Conservation (phyloP, 2,888 invertebrate genomes). For the Sarcophaga caerulescens region DNA sequence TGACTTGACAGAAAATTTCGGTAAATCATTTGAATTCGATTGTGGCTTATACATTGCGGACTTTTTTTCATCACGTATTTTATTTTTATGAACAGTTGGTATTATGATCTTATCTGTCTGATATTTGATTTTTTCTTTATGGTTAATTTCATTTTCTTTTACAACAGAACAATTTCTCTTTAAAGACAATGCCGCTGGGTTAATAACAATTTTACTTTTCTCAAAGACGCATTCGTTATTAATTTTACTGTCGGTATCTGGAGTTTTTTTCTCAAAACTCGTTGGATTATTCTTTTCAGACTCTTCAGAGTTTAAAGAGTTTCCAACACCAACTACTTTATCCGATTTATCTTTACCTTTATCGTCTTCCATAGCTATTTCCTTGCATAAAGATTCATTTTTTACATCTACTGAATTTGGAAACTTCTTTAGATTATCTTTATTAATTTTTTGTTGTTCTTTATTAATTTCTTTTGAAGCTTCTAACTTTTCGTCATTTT, state of each 20-base stretch:
- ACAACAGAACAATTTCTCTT: conserved; percentile 7
- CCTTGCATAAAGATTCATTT: not conserved
- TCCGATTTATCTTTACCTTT: not conserved
- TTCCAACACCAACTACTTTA: not conserved
- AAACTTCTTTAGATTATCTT: not conserved
- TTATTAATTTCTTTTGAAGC: not conserved
- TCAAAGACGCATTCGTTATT: conserved; percentile 36
- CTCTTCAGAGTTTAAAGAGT: not conserved
- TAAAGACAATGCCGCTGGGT: conserved; percentile 48
- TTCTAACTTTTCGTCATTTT: not conserved
- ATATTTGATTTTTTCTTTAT: conserved; percentile 56
- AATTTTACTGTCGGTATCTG: not conserved
- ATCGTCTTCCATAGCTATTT: not conserved
- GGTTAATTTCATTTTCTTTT: conserved; percentile 13
- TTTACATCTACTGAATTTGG: not conserved
- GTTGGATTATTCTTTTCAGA: conserved; percentile 3
- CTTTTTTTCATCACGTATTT: not conserved
- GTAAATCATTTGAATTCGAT: conserved; percentile 18
- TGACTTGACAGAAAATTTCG: conserved; percentile 70
- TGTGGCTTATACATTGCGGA: not conserved
- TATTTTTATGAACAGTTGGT: conserved; percentile 68
- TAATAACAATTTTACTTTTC: conserved; percentile 56
- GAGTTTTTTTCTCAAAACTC: conserved; percentile 3
- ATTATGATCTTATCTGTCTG: conserved; percentile 71
- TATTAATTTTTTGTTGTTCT: not conserved